Evolutionary conservation across 2,797 vertebrate genomes (phyloP), one percentile per base, ranked within the genome.

Genomic region (Fundulus diaphanus): DNA sequence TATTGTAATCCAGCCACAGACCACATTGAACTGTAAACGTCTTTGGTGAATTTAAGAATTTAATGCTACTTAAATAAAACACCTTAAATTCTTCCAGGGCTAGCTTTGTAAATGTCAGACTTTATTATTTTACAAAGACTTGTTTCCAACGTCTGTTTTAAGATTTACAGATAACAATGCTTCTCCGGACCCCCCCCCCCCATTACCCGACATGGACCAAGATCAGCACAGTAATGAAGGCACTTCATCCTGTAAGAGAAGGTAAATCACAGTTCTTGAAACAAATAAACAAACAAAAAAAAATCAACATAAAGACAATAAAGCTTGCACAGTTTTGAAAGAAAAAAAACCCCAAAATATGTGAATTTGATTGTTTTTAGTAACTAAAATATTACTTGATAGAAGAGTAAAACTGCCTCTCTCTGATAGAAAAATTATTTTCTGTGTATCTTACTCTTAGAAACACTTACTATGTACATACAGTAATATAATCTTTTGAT

Each of bases 171-270:
- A 35, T 42, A 40, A 42, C 68, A 76, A 77, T 11, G 15, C 54
- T 81, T 77, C 74, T 52, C 46, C 70, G 82, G 68, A 87, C 67
- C 79, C 78, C 12, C 15, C 12, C 24, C 63, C 24, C 12, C 15
- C n/a, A 13, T 12, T 44, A 40, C 37, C 61, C 61, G 11, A 42
- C 40, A 42, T 24, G 11, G 16, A 65, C 24, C 80, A 95, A 96
- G 95, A 95, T 94, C 86, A 85, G 87, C 88, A 92, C 93, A 93
- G 96, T 95, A 95, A 95, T 96, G 93, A 98, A 99, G 98, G 98
- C 98, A 99, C 98, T 99, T 99, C 94, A 95, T 96, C 96, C 95
- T 95, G 96, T 95, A 96, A 94, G 95, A 96, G 93, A 95, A 94
- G 92, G 93, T 91, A 94, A 95, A 94, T 94, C 94, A 95, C 93